Conservation (phyloP, 2,113 vertebrate genomes). For the Bombycilla garrulus region DNA sequence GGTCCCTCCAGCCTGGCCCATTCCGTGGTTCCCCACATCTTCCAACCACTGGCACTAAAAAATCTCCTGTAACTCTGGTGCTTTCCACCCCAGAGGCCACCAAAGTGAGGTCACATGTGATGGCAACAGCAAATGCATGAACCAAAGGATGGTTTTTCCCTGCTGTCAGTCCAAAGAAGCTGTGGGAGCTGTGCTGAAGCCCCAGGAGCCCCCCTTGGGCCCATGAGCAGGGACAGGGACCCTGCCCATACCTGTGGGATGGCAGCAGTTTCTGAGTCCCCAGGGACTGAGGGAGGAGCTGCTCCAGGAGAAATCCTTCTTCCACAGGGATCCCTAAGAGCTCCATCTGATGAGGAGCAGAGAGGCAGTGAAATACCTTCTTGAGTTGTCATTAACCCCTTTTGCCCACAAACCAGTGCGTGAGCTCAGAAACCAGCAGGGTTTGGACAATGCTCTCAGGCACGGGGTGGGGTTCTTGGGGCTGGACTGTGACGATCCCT, state of each 20-base stretch:
- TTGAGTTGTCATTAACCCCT: too few species aligned
- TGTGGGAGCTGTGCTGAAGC: neutral
- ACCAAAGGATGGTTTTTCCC: neutral
- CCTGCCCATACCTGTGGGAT: accelerated
- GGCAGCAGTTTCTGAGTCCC: neutral
- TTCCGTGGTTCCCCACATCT: accelerated
- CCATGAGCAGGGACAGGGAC: neutral
- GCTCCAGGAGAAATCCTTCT: neutral
- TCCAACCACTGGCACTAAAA: too few species aligned
- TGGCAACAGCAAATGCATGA: neutral
- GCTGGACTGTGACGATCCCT: neutral
- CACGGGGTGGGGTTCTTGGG: neutral
- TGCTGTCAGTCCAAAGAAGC: neutral
- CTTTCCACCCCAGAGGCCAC: neutral
- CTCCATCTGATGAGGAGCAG: neutral
- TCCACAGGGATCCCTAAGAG: neutral
- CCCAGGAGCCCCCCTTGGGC: too few species aligned
- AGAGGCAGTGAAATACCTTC: neutral
- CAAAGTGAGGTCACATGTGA: accelerated
- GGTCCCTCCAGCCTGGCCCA: neutral
- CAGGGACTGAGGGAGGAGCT: neutral
- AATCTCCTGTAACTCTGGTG: neutral
- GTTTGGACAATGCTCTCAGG: neutral
- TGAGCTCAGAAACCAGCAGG: neutral
- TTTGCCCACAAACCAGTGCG: accelerated